Conservation (phyloP, 2,113 vertebrate genomes). For the Callaeas wilsoni region DNA sequence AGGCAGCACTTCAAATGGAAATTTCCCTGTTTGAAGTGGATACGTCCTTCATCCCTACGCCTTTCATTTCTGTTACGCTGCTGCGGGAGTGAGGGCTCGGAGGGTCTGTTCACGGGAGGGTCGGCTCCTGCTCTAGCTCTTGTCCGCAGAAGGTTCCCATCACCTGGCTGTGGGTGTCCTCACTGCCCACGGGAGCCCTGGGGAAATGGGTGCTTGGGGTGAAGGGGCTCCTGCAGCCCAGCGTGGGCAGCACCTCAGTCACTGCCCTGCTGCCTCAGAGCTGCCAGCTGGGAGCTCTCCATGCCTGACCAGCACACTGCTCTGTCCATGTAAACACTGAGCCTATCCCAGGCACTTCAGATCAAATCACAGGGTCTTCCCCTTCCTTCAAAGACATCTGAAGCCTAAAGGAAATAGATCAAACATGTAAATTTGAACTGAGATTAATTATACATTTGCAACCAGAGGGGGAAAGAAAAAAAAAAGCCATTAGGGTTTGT, state of each 20-base stretch:
- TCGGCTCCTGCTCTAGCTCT: neutral
- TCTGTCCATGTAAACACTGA: neutral
- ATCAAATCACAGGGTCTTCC: neutral
- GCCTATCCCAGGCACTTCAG: neutral
- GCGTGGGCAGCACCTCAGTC: neutral
- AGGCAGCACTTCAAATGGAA: constrained; percentile 61
- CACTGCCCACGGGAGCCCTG: fast-evolving
- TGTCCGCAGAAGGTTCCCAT: neutral
- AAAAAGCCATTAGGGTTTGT: neutral
- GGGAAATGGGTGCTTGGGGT: neutral
- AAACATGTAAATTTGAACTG: constrained; percentile 35
- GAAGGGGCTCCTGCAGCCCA: neutral
- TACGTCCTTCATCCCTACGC: neutral
- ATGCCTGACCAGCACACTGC: neutral
- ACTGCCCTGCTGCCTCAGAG: neutral
- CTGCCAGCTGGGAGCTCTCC: neutral
- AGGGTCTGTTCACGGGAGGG: neutral
- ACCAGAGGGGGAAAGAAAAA: neutral
- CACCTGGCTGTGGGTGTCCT: neutral
- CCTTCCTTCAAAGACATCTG: neutral
- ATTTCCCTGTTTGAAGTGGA: constrained; percentile 61
- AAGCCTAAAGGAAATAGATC: constrained; percentile 33
- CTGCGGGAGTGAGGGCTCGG: fast-evolving
- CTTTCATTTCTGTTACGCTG: neutral
- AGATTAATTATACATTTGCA: constrained; percentile 39